Conservation (phyloP, 1,140 invertebrate species). For the Caenorhabditis remanei region DNA sequence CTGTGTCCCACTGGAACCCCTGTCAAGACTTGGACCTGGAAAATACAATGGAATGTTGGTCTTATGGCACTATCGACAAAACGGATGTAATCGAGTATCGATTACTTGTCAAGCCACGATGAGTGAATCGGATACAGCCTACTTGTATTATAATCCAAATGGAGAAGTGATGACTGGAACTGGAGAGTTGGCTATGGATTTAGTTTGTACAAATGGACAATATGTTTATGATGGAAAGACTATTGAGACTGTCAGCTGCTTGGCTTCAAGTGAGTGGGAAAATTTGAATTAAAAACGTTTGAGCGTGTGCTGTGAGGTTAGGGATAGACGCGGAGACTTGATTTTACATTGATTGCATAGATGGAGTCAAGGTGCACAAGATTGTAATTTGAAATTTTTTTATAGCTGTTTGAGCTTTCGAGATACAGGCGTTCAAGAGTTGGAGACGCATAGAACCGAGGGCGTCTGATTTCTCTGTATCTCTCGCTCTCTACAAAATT, state of each 20-base stretch:
- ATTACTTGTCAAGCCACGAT: conserved; percentile 41
- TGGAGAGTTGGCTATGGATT: conserved; percentile 27
- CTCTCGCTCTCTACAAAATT: no score
- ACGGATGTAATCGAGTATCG: conserved; percentile 23
- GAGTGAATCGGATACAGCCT: not conserved
- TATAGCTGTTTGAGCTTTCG: no score
- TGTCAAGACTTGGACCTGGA: not conserved
- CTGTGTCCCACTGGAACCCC: conserved; percentile 3
- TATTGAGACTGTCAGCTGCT: conserved; percentile 15
- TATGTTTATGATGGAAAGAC: conserved; percentile 13
- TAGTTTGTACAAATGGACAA: conserved; percentile 21
- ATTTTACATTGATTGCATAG: no score
- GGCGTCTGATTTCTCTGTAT: no score
- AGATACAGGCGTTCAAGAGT: no score
- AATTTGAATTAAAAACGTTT: no score
- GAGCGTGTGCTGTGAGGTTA: no score
- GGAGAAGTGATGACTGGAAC: conserved; percentile 9
- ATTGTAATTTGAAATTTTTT: no score
- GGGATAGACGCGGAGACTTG: no score
- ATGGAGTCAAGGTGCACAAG: no score
- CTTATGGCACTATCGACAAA: conserved; percentile 24
- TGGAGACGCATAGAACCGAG: no score
- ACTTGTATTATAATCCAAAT: conserved; percentile 35
- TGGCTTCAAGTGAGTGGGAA: conserved; percentile 6
- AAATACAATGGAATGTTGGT: conserved; percentile 49